Conservation (phyloP, 2,888 invertebrate species). For the Protonemura montana region DNA sequence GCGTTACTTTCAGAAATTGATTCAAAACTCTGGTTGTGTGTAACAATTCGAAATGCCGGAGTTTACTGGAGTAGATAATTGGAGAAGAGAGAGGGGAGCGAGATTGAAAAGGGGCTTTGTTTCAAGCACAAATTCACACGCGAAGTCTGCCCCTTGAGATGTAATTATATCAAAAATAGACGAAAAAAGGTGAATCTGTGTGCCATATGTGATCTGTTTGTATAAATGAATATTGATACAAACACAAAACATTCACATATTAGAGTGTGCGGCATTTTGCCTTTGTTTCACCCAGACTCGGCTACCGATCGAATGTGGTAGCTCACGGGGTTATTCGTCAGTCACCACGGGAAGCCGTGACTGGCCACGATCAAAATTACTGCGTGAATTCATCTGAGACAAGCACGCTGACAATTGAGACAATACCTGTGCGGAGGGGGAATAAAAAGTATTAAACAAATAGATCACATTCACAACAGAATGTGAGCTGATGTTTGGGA, state of each 20-base stretch:
- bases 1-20: background rate
- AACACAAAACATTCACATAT: background rate
- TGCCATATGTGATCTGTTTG: slow-evolving; percentile 14
- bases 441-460: background rate
- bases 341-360: background rate
- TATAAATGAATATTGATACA: background rate
- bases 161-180: background rate
- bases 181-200: background rate
- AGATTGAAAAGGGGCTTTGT: background rate
- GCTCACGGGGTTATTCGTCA: background rate
- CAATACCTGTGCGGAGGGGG: background rate
- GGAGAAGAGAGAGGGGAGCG: background rate
- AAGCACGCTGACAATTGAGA: background rate
- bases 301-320: background rate
- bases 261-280: no score
- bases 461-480: background rate
- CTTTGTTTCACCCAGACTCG: no score
- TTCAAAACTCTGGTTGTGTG: background rate
- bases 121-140: background rate
- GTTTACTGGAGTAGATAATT: background rate
- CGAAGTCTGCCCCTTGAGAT: background rate
- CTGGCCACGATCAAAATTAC: background rate
- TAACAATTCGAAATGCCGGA: background rate
- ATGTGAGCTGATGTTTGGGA: background rate
- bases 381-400: background rate